Base-by-base conservation (phyloP, 2,797 vertebrate species). In the Phataginus tricuspis region DNA sequence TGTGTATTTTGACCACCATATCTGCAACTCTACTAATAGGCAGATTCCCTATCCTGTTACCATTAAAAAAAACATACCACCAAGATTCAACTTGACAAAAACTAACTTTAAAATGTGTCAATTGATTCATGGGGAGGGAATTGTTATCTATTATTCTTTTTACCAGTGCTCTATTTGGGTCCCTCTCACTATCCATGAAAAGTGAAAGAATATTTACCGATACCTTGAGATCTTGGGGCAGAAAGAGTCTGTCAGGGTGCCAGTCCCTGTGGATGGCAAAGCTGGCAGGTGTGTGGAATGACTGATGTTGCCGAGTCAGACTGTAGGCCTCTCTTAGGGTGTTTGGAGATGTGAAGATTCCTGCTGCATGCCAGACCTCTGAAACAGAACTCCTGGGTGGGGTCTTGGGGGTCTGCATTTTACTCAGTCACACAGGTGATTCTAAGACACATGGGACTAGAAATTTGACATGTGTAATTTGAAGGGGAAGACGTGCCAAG, bases 41-140 rank as follows among this genome's bases (percentile, higher is more conserved):
- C 68, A 74, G 37, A 78, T 63, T 57, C 84, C 45, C 39, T 95
- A 27, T 55, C 11, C 7, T 27, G 11, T 88, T 34, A 69, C 4
- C 29, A 59, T 9, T 68, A 51, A 55, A 79, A 85, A 29, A 49
- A 8, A 0, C 19, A 12, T 51, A 75, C 25, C 5, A 91, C 34
- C 18, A 27, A 55, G 37, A 77, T 45, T 87, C 21, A 71, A 82
- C 13, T 89, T 59, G 55, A 45, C 7, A 59, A 78, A 89, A 93
- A 39, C 11, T 18, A 88, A 66, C 53, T 64, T 95, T 64, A 39
- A 84, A 84, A 63, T 90, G 69, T 94, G 18, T 42, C 49, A 55
- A 1, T 42, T 77, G 37, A 90, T 87, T 72, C 16, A 31, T 27
- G 7, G 34, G 51, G 12, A 78, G 63, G 34, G 53, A 68, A 72